Conservation (phyloP, 2,797 vertebrate species). For the Uromys caudimaculatus region DNA sequence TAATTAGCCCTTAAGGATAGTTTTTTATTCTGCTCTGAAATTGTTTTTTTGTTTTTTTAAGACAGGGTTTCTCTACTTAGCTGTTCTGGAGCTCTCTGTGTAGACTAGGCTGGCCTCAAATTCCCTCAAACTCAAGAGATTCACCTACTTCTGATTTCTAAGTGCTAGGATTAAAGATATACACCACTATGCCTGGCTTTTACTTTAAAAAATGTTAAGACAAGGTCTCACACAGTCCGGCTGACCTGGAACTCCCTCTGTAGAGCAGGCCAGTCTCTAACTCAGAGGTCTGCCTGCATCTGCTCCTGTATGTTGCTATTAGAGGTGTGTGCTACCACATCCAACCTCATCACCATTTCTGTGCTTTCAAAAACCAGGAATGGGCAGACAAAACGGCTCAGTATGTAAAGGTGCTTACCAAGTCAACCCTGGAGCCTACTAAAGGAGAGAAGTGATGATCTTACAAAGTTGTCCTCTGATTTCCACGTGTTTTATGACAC, state of each 20-base stretch:
- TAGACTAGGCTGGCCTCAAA: neutral
- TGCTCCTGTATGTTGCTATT: neutral
- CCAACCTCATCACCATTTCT: neutral
- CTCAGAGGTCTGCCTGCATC: neutral
- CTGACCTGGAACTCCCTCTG: neutral
- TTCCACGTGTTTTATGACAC: too few species aligned
- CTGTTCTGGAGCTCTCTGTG: neutral
- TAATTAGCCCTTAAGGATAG: conserved; percentile 27
- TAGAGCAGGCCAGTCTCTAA: neutral
- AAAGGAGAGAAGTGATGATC: neutral
- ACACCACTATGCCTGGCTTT: neutral
- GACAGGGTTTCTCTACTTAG: neutral
- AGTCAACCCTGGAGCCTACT: neutral
- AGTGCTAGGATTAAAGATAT: neutral
- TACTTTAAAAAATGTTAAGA: neutral
- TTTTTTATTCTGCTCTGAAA: conserved; percentile 58
- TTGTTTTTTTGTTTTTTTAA: neutral
- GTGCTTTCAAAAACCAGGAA: neutral
- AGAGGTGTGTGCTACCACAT: neutral
- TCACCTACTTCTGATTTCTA: neutral
- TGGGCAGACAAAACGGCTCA: neutral
- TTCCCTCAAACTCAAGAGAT: neutral
- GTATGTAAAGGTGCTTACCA: neutral
- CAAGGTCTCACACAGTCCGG: neutral
- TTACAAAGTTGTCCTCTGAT: neutral